Conservation (phyloP, 2,888 invertebrate species). For the Miltochrista miniata region DNA sequence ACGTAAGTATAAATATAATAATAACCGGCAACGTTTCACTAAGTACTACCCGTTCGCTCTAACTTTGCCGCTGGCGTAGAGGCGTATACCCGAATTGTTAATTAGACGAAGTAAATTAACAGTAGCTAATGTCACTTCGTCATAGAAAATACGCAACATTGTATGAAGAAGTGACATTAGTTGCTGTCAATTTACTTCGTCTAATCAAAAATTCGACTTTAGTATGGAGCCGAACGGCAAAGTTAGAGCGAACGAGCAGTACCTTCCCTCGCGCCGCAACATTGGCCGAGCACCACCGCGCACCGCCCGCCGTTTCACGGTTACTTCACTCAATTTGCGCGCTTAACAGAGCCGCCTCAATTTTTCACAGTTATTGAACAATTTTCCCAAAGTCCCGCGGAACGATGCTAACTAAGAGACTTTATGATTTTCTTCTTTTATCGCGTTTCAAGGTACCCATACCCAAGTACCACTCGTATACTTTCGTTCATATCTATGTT, state of each 20-base stretch:
- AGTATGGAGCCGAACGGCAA: too few relatives aligned
- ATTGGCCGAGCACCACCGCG: constrained; percentile 13
- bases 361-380: constrained; percentile 79
- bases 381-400: constrained; percentile 42
- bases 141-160: too few relatives aligned
- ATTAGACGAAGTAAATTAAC: too few relatives aligned
- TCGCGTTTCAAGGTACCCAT: constrained; percentile 6
- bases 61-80: too few relatives aligned
- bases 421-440: constrained; percentile 46
- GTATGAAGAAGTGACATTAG: too few relatives aligned
- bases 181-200: too few relatives aligned
- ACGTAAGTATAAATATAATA: too few relatives aligned
- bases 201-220: too few relatives aligned
- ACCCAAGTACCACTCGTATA: neutral
- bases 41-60: too few relatives aligned
- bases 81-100: too few relatives aligned
- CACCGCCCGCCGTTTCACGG: constrained; percentile 30
- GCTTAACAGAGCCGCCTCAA: constrained; percentile 64
- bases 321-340: constrained; percentile 75
- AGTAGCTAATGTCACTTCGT: too few relatives aligned
- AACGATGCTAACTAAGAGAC: constrained; percentile 68
- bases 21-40: constrained; percentile 41
- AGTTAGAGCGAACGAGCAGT: too few relatives aligned
- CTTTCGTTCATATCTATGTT: neutral
- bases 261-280: constrained; percentile 27